phyloP scores from a whole-genome alignment of 2,113 vertebrate genomes.

The Dipodomys merriami region DNA sequence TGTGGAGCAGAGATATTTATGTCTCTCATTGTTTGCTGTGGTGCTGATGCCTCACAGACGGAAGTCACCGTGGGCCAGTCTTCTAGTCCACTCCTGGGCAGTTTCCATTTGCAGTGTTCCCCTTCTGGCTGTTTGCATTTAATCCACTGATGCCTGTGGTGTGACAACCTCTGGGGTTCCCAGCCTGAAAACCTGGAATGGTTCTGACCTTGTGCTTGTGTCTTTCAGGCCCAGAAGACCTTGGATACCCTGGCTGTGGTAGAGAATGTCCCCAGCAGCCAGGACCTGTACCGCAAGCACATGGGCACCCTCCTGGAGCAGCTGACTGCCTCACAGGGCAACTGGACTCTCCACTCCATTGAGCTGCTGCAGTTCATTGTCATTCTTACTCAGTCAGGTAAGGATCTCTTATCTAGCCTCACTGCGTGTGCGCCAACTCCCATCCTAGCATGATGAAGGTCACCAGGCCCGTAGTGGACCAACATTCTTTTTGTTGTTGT shows the following conservation, averaged over 20 bases:
- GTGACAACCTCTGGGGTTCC: neutral
- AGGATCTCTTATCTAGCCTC: neutral
- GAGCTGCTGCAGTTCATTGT: conserved; percentile 91
- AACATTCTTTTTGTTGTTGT: too few species aligned
- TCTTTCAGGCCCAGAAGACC: conserved; percentile 89
- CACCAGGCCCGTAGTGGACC: too few species aligned
- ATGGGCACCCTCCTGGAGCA: conserved; percentile 89
- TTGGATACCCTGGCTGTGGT: conserved; percentile 86
- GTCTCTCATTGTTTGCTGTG: accelerated
- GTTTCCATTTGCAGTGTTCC: neutral
- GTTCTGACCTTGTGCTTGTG: neutral
- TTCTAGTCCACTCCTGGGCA: too few species aligned
- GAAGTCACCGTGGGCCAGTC: neutral
- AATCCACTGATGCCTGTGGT: neutral
- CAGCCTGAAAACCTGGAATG: neutral
- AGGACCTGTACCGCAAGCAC: conserved; percentile 89
- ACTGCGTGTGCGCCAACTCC: too few species aligned
- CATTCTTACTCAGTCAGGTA: conserved; percentile 92
- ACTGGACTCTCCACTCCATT: conserved; percentile 89
- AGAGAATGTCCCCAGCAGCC: conserved; percentile 81
- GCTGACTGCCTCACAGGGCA: conserved; percentile 85
- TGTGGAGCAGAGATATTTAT: neutral
- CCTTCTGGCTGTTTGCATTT: neutral
- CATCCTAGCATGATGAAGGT: too few species aligned
- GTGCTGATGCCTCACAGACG: neutral